Evolutionary conservation across 2,888 invertebrate species (phyloP).

Genomic region (Eustalomyia histrio): DNA sequence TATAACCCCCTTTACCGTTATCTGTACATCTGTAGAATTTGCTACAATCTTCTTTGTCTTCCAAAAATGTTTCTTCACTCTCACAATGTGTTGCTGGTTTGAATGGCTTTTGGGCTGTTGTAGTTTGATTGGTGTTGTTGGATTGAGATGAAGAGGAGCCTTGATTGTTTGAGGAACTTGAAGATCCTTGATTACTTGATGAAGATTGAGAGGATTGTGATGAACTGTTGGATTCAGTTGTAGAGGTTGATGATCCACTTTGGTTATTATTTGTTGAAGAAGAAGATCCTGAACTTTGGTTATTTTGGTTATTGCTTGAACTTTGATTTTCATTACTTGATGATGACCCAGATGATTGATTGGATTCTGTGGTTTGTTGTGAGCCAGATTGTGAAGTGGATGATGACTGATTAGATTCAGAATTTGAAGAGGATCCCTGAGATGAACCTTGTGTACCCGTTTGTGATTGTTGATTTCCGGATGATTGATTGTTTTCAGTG

Average conservation of each 20-base stretch:
- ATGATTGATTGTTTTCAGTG: no score
- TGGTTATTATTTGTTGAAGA: constrained; percentile 21
- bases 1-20: constrained; percentile 79
- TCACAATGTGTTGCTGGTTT: constrained; percentile 74
- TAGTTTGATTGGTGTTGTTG: constrained; percentile 35
- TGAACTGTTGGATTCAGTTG: background rate
- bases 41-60: constrained; percentile 80
- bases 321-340: constrained; percentile 23
- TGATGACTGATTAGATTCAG: constrained; percentile 53
- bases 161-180: constrained; percentile 9
- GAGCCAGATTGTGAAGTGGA: constrained; percentile 13
- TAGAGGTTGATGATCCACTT: background rate
- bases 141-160: constrained; percentile 39
- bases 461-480: no score
- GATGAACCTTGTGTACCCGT: no score
- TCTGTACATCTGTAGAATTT: constrained; percentile 82
- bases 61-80: constrained; percentile 78
- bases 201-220: background rate
- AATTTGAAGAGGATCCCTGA: no score
- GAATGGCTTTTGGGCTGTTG: constrained; percentile 71
- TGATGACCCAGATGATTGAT: constrained; percentile 20
- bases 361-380: constrained; percentile 19
- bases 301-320: constrained; percentile 16
- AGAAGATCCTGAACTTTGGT: constrained; percentile 10
- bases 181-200: constrained; percentile 10